These are phyloP conservation scores for Campopleginae sp. DNA, from an alignment of 2,888 invertebrate genomes.

Conservation along the genomic window DNA sequence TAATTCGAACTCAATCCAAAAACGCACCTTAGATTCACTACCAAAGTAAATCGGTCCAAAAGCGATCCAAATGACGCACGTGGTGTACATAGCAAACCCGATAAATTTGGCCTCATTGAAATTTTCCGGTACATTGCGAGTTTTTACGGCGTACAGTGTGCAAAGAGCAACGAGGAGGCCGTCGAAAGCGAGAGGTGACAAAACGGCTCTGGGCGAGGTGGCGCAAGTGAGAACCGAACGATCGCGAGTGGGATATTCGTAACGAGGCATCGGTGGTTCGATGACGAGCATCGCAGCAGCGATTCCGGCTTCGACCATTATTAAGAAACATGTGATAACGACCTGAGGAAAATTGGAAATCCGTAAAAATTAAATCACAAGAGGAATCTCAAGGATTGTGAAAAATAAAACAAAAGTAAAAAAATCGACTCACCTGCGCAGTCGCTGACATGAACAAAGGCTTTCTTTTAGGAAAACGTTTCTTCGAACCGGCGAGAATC, in stretches of 20 bases:
- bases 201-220: slow-evolving; percentile 86
- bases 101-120: slow-evolving; percentile 92
- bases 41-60: slow-evolving; percentile 92
- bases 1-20: neutral
- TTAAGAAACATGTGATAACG: slow-evolving; percentile 88
- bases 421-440: slow-evolving; percentile 83
- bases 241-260: slow-evolving; percentile 85
- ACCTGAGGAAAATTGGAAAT: slow-evolving; percentile 83
- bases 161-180: slow-evolving; percentile 90
- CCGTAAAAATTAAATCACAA: neutral
- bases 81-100: slow-evolving; percentile 93
- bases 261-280: slow-evolving; percentile 87
- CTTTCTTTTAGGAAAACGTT: slow-evolving; percentile 89
- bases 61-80: slow-evolving; percentile 91
- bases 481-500: slow-evolving; percentile 90
- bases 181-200: slow-evolving; percentile 89
- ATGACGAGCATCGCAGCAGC: slow-evolving; percentile 87
- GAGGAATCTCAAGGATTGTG: neutral
- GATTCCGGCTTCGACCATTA: slow-evolving; percentile 88
- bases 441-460: slow-evolving; percentile 88
- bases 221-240: slow-evolving; percentile 88
- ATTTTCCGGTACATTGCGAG: slow-evolving; percentile 92
- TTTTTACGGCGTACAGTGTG: slow-evolving; percentile 91
- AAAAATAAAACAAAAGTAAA: neutral
- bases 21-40: slow-evolving; percentile 87